Base-by-base conservation (phyloP, 1,140 invertebrate genomes). In the Coenobita brevimanus region DNA sequence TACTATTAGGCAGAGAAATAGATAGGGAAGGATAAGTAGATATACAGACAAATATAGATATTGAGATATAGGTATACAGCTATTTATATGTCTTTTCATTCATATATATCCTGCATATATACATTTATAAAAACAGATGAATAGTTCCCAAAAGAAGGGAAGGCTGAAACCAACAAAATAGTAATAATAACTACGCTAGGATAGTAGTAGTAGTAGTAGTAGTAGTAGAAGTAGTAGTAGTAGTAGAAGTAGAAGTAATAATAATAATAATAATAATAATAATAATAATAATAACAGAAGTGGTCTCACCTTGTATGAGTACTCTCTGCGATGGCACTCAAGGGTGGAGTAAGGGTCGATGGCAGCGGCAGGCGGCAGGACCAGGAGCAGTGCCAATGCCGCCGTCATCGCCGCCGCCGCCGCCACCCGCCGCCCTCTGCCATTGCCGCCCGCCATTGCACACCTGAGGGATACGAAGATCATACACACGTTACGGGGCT, bases 241-340 rank as follows among this genome's bases (percentile, higher is more conserved):
- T 62, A n/a, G n/a, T n/a, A n/a, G n/a, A n/a, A n/a, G n/a, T n/a
- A n/a, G n/a, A n/a, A n/a, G n/a, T n/a, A n/a, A 21, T 62, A 4
- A n/a, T n/a, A n/a, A n/a, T n/a, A n/a, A n/a, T n/a, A n/a, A n/a
- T n/a, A n/a, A n/a, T n/a, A n/a, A n/a, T n/a, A n/a, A n/a, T n/a
- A n/a, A n/a, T n/a, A n/a, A n/a, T n/a, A n/a, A n/a, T n/a, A n/a
- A n/a, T n/a, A n/a, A n/a, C n/a, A n/a, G n/a, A n/a, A n/a, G n/a
- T n/a, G n/a, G n/a, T 2, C 84, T 85, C 0, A 92, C 91, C 87
- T 91, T 92, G 89, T 93, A 93, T 13, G 91, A 93, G 91, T 94
- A 94, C 38, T 93, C 86, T 69, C 93, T 91, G 38, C 92, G 91
- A 87, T 94, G 93, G 89, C 94, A 95, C 60, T 92, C 92, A 0